Conservation (phyloP, 1,140 invertebrate species). For the Drosophila chauvacae region DNA sequence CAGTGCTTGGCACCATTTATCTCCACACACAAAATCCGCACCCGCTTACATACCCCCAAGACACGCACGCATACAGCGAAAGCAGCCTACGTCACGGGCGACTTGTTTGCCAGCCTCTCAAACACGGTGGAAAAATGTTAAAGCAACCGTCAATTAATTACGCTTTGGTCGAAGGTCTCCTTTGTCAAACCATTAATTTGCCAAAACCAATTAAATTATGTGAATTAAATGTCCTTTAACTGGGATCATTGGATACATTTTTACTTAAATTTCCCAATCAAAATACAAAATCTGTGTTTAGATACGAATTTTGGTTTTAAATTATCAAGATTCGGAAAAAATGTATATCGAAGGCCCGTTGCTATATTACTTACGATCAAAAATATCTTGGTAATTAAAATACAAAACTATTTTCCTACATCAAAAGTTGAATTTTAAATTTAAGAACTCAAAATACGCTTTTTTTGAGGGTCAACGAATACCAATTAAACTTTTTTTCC, state of each 20-base stretch:
- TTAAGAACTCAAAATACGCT: neutral
- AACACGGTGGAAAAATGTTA: slow-evolving; percentile 29
- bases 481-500: neutral
- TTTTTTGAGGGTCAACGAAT: neutral
- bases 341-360: neutral
- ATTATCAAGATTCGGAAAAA: neutral
- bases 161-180: slow-evolving; percentile 1
- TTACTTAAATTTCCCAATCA: neutral
- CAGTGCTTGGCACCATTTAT: slow-evolving; percentile 68
- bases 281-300: neutral
- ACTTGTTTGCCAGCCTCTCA: slow-evolving; percentile 46
- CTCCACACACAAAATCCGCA: slow-evolving; percentile 26
- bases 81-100: slow-evolving; percentile 50
- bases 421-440: neutral
- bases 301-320: too few relatives aligned
- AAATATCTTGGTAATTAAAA: neutral
- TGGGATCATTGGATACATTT: neutral
- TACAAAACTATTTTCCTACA: neutral
- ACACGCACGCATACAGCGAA: slow-evolving; percentile 15
- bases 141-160: slow-evolving; percentile 26
- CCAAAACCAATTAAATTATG: neutral
- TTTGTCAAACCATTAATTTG: slow-evolving; percentile 5
- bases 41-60: slow-evolving; percentile 15
- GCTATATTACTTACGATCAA: neutral
- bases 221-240: neutral